Evolutionary conservation across 2,888 invertebrate genomes (phyloP), one percentile per base, ranked within the genome.

Genomic region (Carcina quercana): DNA sequence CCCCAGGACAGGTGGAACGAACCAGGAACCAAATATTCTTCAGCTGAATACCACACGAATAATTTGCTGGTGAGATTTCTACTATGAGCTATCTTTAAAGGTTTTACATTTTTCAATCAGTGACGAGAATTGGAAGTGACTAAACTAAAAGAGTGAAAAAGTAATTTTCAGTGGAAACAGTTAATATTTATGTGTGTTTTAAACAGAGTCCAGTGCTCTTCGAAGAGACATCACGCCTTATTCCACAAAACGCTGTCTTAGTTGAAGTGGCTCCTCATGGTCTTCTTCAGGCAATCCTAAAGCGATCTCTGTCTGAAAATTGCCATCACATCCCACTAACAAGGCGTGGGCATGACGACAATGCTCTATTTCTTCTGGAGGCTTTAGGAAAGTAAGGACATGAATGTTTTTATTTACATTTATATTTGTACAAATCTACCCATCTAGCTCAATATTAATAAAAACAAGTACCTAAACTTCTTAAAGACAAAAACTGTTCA

Each of bases 201-300:
- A n/a, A n/a, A 20, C 41, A 73, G 49, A 88, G 75, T 34, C 86
- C 90, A 3, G 91, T 91, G 1, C 66, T 88, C 2, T 93, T 93
- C 53, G 92, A 94, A 59, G 95, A 95, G 67, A 91, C 90, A 0
- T 74, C 91, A 4, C 80, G 74, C 29, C 82, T 91, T 51, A 89
- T 96, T 31, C 95, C 94, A 0, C 75, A 86, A 5, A 88, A 93
- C 54, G 93, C 95, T 0, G 80, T 95, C n/a, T 84, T 90, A 2
- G 88, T 96, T 28, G 95, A 96, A 69, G 88, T 96, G 35, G 95
- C 95, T 0, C 95, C 96, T 0, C 95, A 96, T 50, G 91, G 93
- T 13, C 79, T 96, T 12, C 80, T 96, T 13, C 94, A 95, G 65
- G 91, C 95, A 0, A 92, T 96, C 43, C 67, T 96, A 5, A 91